Evolutionary conservation across 2,888 invertebrate species (phyloP).

Genomic region (Polymixis lichenea): DNA sequence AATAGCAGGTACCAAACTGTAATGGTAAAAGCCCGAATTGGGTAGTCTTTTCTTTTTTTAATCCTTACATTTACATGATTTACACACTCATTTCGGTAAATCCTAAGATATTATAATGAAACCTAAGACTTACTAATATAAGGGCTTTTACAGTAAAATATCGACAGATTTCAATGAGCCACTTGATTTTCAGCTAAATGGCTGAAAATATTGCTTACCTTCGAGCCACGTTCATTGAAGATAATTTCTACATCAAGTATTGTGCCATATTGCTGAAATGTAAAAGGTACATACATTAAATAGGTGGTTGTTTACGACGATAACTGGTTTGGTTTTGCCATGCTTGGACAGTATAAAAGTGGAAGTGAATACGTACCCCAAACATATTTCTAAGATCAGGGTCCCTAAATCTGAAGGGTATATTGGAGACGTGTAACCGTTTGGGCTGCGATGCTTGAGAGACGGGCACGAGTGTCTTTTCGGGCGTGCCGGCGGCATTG

Average conservation of each 20-base stretch:
- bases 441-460: constrained; percentile 94
- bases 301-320: constrained; percentile 46
- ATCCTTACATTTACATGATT: no score
- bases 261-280: constrained; percentile 98
- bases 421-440: constrained; percentile 99
- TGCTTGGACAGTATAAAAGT: constrained; percentile 62
- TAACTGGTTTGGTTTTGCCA: constrained; percentile 70
- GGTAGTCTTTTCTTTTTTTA: no score
- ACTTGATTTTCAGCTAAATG: constrained; percentile 68
- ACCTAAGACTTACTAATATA: no score
- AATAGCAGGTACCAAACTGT: no score
- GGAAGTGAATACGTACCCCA: constrained; percentile 94
- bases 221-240: constrained; percentile 99
- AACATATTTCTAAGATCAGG: constrained; percentile 99
- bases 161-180: constrained; percentile 81
- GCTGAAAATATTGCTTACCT: constrained; percentile 94
- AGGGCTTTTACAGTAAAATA: no score
- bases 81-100: no score
- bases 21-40: no score
- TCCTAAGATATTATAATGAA: no score
- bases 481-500: constrained; percentile 81
- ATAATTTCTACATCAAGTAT: constrained; percentile 99
- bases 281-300: constrained; percentile 82
- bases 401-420: constrained; percentile 99
- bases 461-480: constrained; percentile 89